Base-by-base conservation (phyloP, 1,140 invertebrate genomes). In the Trachymyrmex cornetzi region DNA sequence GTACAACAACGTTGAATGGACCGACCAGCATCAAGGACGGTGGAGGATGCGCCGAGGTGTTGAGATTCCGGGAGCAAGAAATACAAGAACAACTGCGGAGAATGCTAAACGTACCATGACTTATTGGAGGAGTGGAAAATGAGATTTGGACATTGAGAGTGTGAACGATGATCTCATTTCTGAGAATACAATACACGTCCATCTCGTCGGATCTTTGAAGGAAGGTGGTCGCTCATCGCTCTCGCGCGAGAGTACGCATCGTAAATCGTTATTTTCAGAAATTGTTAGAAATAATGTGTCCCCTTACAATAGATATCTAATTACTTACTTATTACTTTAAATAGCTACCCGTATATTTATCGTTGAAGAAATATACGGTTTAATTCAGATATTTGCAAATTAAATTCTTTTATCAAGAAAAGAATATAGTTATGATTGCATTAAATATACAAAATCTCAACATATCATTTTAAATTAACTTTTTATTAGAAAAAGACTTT, bases 71-170 rank as follows among this genome's bases (percentile, higher is more conserved):
- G 71, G 71, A 66, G 87, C 79, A 89, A 88, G 86, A 87, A 91
- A 90, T 90, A 91, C 71, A 89, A 90, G 86, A 90, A 89, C 90
- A 91, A 91, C 88, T 88, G 86, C 88, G 79, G 87, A 86, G 91
- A 91, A 90, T 85, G 90, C 84, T 92, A 90, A 91, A 92, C 81
- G 91, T 86, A 92, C 88, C 90, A 87, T 92, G 92, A 92, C 91
- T 92, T 91, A 92, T 92, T 90, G 90, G 84, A 80, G 67, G 86
- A 90, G 86, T 77, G 80, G 86, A 87, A 89, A 91, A 87, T 91
- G 87, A 91, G 85, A 91, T 86, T 88, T 87, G 84, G 74, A 75
- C 74, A 75, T 85, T 55, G 72, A 82, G 71, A 90, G 85, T 79
- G 87, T 85, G 87, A 89, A 88, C 63, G 85, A 74, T 87, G 87